Base-by-base conservation (phyloP, 2,888 invertebrate genomes). In the Sphecodes monilicornis region DNA sequence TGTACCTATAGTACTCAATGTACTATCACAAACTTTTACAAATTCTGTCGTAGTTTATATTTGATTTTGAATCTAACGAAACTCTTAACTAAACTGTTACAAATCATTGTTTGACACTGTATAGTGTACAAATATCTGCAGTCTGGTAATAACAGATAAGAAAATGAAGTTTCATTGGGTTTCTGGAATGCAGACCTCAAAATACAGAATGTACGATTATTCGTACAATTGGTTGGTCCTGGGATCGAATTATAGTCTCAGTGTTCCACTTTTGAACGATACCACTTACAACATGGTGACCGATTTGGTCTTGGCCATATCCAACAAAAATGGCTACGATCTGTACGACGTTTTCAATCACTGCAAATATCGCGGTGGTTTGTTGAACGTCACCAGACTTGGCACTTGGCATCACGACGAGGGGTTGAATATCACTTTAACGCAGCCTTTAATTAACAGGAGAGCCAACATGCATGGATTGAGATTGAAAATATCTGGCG, bases 291-390 rank as follows among this genome's bases (percentile, higher is more conserved):
- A 89, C 70, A 84, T 91, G 46, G 87, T 89, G 16, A 93, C 93
- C 13, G 93, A 93, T 77, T 72, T 93, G 4, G 89, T 84, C 5
- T 79, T 93, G 13, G 90, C 91, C 22, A 81, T 91, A 50, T 46
- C 71, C 0, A 84, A 86, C 13, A 76, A 32, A 4, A 32, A 50
- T 11, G 84, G 85, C 36, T 91, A 90, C 60, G 84, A 89, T 43
- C 76, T 93, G n/a, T 87, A 91, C 69, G 93, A 93, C 26, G 85
- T 91, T 75, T 93, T 83, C 68, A 93, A 93, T 90, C 93, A 88
- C 57, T 90, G 91, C 41, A 92, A 92, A 78, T 88, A 88, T 72
- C 86, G 91, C 2, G 93, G 90, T 22, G 93, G 93, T 50, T 66
- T 57, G 26, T 76, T 93, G n/a, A 93, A 92, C 54, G 74, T 93